Evolutionary conservation across 2,888 invertebrate species (phyloP).

Genomic region (Sminthurides aquaticus): DNA sequence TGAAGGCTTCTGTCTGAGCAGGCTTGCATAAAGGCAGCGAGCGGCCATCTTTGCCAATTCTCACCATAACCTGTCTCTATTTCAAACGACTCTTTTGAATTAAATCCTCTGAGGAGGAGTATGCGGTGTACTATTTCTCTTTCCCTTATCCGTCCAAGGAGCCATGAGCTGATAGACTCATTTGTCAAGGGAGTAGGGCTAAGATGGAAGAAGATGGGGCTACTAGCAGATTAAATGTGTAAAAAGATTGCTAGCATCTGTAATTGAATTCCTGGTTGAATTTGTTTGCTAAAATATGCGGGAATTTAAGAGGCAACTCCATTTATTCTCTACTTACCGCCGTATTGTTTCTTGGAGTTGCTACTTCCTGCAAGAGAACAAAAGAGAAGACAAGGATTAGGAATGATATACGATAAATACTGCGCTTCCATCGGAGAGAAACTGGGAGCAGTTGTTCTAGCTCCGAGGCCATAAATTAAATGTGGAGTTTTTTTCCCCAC

Average conservation of each 20-base stretch:
- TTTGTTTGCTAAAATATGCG: too few relatives aligned
- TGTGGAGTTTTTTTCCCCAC: background rate
- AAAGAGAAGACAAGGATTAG: conserved; percentile 5
- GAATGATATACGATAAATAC: background rate
- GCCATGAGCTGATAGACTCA: conserved; percentile 8
- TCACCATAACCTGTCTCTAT: too few relatives aligned
- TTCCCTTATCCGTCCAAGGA: background rate
- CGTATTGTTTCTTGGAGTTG: conserved; percentile 23
- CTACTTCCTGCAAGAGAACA: conserved; percentile 8
- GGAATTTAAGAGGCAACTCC: background rate
- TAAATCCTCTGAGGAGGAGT: too few relatives aligned
- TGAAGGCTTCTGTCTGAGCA: too few relatives aligned
- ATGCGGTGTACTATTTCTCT: background rate
- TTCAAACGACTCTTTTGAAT: too few relatives aligned
- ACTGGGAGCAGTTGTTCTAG: background rate
- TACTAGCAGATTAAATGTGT: too few relatives aligned
- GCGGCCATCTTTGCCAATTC: too few relatives aligned
- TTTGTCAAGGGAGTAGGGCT: conserved; percentile 4
- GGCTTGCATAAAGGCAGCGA: too few relatives aligned
- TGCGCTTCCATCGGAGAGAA: background rate
- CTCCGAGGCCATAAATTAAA: conserved; percentile 1
- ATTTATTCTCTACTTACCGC: background rate
- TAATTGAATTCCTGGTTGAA: too few relatives aligned
- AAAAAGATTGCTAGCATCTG: too few relatives aligned
- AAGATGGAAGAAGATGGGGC: too few relatives aligned